Percentiles rank a stretch among this genome's conserved stretches.
These are phyloP conservation scores for Oceanodroma leucorhoa DNA, from an alignment of 2,797 vertebrate genomes.

Conservation along the genomic window DNA sequence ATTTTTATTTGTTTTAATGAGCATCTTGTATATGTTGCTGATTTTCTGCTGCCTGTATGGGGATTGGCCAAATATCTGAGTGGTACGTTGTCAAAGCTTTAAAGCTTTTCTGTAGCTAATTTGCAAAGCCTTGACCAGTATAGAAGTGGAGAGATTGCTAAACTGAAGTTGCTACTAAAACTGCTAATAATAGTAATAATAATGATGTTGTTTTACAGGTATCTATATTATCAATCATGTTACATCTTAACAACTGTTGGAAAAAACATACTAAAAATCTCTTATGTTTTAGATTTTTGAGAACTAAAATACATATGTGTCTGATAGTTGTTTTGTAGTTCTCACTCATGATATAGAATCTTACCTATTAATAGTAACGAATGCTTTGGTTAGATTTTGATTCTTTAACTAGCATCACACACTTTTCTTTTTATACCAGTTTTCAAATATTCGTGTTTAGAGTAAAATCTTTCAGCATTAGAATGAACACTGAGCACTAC, in stretches of 20 bases:
- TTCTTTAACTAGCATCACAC: not conserved
- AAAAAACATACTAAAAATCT: constrained; percentile 22
- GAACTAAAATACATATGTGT: not conserved
- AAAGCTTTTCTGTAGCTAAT: constrained; percentile 1
- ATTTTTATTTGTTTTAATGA: constrained; percentile 26
- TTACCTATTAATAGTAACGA: constrained; percentile 14
- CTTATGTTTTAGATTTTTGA: not conserved
- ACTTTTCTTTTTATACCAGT: not conserved
- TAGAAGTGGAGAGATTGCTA: constrained; percentile 16
- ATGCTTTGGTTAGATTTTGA: not conserved
- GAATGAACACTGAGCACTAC: not conserved
- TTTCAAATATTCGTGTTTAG: not conserved
- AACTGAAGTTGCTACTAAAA: constrained; percentile 37
- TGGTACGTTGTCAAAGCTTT: constrained; percentile 38
- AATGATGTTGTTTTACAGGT: not conserved
- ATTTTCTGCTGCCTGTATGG: constrained; percentile 36
- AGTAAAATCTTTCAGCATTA: not conserved
- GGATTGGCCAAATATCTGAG: constrained; percentile 20
- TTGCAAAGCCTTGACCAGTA: not conserved
- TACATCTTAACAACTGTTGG: not conserved
- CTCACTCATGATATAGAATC: not conserved
- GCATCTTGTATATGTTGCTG: constrained; percentile 15
- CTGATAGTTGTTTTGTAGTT: not conserved
- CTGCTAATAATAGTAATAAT: not conserved
- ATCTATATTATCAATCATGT: not conserved